A percentile compares a stretch with the other conserved stretches of the same genome.
Conservation (phyloP, 2,797 vertebrate genomes). For the Gobio occitaniae region DNA sequence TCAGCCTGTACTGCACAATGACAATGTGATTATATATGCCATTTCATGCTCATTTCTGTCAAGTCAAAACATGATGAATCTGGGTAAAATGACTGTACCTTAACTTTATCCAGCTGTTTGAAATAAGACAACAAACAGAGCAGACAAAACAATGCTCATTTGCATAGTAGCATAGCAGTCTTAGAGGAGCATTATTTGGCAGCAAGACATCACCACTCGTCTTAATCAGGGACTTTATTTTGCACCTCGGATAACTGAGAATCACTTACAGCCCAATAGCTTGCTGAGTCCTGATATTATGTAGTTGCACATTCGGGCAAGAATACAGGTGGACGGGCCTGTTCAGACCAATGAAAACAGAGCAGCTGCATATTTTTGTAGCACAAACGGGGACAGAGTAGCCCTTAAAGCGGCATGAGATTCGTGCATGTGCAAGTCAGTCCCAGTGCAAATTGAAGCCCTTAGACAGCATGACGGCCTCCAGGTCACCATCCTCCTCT, state of each 20-base stretch:
- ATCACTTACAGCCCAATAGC: background rate
- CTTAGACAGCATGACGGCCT: conserved; percentile 86
- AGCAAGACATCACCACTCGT: conserved; percentile 38
- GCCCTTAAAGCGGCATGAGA: conserved; percentile 32
- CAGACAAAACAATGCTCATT: conserved; percentile 13
- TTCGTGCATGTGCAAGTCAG: conserved; percentile 65
- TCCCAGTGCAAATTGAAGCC: conserved; percentile 89
- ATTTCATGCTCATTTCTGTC: background rate
- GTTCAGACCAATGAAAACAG: conserved; percentile 20
- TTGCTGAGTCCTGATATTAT: background rate
- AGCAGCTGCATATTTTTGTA: conserved; percentile 12
- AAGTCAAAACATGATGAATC: background rate
- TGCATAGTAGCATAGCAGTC: conserved; percentile 52
- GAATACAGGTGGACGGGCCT: background rate
- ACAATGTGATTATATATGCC: conserved; percentile 1
- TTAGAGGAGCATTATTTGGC: conserved; percentile 52
- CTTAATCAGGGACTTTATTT: conserved; percentile 15
- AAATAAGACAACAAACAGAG: conserved; percentile 34
- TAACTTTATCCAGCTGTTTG: conserved; percentile 7
- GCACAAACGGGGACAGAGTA: background rate
- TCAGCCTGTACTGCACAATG: conserved; percentile 13
- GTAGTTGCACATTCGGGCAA: background rate
- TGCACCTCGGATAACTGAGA: background rate
- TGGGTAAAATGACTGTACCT: background rate
- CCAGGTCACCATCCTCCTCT: conserved; percentile 89